Base-by-base conservation (phyloP, 2,113 vertebrate genomes). In the Tyto alba region DNA sequence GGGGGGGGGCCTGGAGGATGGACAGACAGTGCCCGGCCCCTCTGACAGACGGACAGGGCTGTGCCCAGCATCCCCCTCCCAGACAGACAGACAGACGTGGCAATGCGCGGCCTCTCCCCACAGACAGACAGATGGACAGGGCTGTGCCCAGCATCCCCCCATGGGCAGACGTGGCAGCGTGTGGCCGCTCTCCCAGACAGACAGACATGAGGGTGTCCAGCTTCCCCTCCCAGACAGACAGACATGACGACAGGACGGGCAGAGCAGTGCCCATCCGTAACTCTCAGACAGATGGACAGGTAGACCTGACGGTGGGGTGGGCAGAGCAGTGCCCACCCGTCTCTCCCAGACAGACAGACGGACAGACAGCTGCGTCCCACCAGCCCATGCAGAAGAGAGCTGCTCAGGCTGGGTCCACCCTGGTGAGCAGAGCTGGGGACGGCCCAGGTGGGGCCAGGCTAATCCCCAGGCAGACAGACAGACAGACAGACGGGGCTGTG, bases 381-480 rank as follows among this genome's bases (percentile, higher is more conserved):
- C 50, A 73, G 48, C 45, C 45, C 56, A 7, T 1, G 2, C 56
- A 27, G 47, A 27, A 20, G 19, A 38, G 64, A 71, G 45, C 47
- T 17, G 53, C 59, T 29, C 22, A 8, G 62, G 26, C 60, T 38
- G 34, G 48, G 47, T 57, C 53, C 66, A 40, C 45, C 66, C 85
- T 38, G 71, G 57, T 16, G 85, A 82, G 80, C 29, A 22, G 80
- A 78, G 68, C 68, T 10, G n/a, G n/a, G 63, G 78, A 7, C 88
- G 60, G 53, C 75, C 79, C 82, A 53, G 85, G 85, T 64, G 84
- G 80, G 91, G 30, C 52, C 47, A 3, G 55, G 72, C 80, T 95
- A 95, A 96, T 95, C 93, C 94, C 34, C 43, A 22, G 43, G 1
- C 69, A 89, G 94, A 16, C 88, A 88, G 89, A 73, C 86, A 56